A percentile compares a stretch with the other conserved stretches of the same genome.
phyloP scores from a whole-genome alignment of 2,888 invertebrate species.

The Cephus pygmeus region DNA sequence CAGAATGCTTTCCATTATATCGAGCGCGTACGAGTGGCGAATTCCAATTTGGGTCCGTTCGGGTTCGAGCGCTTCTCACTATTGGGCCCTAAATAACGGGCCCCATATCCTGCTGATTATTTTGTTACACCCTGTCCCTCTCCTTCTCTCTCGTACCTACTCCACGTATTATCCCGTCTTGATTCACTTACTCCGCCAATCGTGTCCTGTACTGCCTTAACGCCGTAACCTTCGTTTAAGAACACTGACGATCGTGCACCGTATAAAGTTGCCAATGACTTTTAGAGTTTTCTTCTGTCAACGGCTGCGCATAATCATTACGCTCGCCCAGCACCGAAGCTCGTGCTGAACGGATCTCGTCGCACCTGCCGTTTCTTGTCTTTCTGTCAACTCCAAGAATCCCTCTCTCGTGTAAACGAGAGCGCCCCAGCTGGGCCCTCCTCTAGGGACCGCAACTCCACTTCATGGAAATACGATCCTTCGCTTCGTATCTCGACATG shows the following conservation, averaged over 20 bases:
- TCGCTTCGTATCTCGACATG: not conserved
- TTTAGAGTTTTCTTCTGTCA: not conserved
- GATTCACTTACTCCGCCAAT: not conserved
- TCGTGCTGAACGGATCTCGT: not conserved
- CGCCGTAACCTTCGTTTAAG: not conserved
- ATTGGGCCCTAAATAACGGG: not conserved
- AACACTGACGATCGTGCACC: not conserved
- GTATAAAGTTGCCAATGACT: not conserved
- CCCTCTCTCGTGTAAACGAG: not conserved
- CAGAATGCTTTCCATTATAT: not conserved
- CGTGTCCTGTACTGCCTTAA: not conserved
- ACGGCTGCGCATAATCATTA: constrained; percentile 1
- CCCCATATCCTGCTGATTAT: not conserved
- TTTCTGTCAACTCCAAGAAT: constrained; percentile 9
- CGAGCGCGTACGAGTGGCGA: not conserved
- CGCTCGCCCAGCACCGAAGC: not conserved
- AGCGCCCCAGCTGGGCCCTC: not conserved
- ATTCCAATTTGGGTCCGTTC: not conserved
- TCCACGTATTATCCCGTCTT: not conserved
- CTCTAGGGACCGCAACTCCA: not conserved
- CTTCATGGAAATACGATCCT: not conserved
- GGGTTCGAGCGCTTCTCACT: not conserved
- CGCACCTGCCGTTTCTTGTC: constrained; percentile 30
- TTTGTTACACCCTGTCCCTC: constrained; percentile 7
- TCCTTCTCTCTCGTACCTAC: not conserved